Percentiles rank a stretch among this genome's conserved stretches.
Evolutionary conservation across 2,113 vertebrate genomes (phyloP).

Genomic region (Lagopus muta): DNA sequence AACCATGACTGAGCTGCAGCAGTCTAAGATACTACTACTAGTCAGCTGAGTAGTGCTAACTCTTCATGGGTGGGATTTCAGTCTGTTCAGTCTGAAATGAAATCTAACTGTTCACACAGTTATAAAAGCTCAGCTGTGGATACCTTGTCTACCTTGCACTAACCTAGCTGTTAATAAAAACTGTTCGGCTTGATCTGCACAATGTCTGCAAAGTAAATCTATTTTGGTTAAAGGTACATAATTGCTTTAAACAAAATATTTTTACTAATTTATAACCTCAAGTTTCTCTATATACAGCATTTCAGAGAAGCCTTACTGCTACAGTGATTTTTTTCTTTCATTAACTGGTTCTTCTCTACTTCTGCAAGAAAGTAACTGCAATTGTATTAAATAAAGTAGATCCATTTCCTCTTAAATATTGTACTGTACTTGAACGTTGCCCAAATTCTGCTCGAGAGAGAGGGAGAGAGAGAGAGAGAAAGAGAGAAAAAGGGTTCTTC

Average conservation of each 20-base stretch:
- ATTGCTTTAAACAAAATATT: neutral
- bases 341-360: neutral
- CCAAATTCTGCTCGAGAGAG: neutral
- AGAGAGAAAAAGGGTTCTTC: neutral
- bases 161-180: neutral
- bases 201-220: neutral
- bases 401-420: neutral
- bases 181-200: neutral
- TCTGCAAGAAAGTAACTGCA: neutral
- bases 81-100: neutral
- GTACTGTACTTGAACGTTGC: neutral
- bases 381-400: neutral
- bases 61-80: neutral
- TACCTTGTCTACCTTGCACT: neutral
- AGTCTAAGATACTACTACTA: neutral
- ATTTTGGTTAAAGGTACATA: neutral
- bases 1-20: neutral
- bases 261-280: neutral
- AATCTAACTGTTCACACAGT: neutral
- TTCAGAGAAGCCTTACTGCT: neutral
- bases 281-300: neutral
- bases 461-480: neutral
- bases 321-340: neutral
- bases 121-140: neutral
- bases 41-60: neutral